Evolutionary conservation across 1,140 invertebrate genomes (phyloP), one percentile per base, ranked within the genome.

Genomic region (Portunus trituberculatus): DNA sequence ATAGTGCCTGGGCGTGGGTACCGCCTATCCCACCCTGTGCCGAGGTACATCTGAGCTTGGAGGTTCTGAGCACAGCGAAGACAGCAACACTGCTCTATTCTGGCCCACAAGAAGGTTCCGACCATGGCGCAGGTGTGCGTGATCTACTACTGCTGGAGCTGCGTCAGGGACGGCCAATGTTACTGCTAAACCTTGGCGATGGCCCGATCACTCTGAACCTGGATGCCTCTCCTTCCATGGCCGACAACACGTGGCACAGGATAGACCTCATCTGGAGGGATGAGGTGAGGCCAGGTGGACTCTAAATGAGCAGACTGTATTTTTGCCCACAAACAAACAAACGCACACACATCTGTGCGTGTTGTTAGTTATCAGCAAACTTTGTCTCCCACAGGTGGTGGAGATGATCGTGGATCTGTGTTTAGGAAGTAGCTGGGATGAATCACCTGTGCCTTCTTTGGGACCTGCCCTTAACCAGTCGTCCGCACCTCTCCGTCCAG

Each of bases 391-490:
- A 59, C 92, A 93, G 94, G 39, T 95, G 20, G 94, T 92, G 31
- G 94, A 95, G 82, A 95, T 95, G 94, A 95, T 95, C 39, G 94
- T 95, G 76, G 94, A 95, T 76, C 28, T 95, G 82, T 95, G 94
- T 59, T 92, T 82, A 29, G 94, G 94, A 8, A 39, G 32, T n/a
- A 91, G 94, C 82, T n/a, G 82, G 39, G 94, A 95, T 45, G 45
- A n/a, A 25, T 76, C 45, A 39, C 88, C 59, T 89, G 28, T 31
- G 52, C 89, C 59, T 29, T 59, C 87, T 39, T 84, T 48, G 8
- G 48, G 25, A 52, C 52, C 89, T 32, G 29, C 88, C 39, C 31
- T n/a, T 25, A 93, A 90, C 88, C 25, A 20, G 8, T 90, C 88
- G 67, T 76, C n/a, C 67, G n/a, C 67, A n/a, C 67, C 89, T n/a